These are phyloP conservation scores for Sitophilus oryzae DNA, from an alignment of 1,140 invertebrate species.

Conservation along the genomic window DNA sequence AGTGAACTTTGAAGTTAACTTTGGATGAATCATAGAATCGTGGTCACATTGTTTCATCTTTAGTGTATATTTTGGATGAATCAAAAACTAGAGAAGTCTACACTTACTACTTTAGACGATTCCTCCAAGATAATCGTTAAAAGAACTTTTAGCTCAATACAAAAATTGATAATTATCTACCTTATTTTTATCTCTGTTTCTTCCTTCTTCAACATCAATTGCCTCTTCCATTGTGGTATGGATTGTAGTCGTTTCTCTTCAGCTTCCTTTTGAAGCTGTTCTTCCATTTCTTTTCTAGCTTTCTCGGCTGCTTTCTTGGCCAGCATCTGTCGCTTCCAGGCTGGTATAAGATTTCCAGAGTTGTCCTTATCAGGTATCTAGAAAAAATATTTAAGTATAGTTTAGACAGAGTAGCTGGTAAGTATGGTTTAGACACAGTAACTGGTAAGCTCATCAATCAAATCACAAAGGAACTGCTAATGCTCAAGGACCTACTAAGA, in stretches of 20 bases:
- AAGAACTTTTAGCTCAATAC: too few relatives aligned
- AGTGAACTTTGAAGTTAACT: too few relatives aligned
- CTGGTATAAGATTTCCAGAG: conserved; percentile 82
- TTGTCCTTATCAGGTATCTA: conserved; percentile 85
- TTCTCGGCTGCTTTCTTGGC: conserved; percentile 88
- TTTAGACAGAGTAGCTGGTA: background rate
- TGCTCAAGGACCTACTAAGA: too few relatives aligned
- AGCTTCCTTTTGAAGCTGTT: conserved; percentile 72
- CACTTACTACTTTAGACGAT: background rate
- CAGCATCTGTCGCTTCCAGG: conserved; percentile 92
- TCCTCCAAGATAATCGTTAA: background rate
- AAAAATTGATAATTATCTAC: conserved; percentile 40
- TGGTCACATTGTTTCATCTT: too few relatives aligned
- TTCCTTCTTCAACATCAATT: conserved; percentile 76
- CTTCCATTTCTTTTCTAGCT: conserved; percentile 83
- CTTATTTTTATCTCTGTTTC: conserved; percentile 65
- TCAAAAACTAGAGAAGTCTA: background rate
- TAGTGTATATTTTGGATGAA: too few relatives aligned
- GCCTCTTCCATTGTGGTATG: conserved; percentile 89
- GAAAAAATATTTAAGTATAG: conserved; percentile 16
- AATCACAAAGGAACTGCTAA: too few relatives aligned
- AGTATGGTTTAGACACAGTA: too few relatives aligned
- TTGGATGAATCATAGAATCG: too few relatives aligned
- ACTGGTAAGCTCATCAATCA: background rate
- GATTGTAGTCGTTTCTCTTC: conserved; percentile 78